Conservation (phyloP, 92 coral and sea anemone species). For the Parazoanthus atlanticus region DNA sequence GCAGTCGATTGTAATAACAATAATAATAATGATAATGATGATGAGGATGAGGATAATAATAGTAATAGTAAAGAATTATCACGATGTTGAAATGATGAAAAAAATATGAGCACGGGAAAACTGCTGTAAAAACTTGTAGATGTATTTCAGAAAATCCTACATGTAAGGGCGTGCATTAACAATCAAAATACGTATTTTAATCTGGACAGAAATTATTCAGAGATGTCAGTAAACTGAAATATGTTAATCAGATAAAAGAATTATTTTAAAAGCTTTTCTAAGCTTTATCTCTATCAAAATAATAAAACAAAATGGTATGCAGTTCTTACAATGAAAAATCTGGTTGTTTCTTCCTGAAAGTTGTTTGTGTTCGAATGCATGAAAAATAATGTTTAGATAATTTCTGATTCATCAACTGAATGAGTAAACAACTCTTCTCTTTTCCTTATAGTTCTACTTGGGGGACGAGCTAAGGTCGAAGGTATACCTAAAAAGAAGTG, state of each 20-base stretch:
- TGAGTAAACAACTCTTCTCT: slow-evolving; percentile 32
- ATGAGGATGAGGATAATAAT: no score
- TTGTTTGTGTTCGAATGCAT: neutral
- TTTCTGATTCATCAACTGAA: slow-evolving; percentile 13
- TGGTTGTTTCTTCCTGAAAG: neutral
- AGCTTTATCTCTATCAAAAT: neutral
- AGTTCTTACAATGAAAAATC: neutral
- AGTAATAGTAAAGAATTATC: no score
- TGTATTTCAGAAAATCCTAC: neutral
- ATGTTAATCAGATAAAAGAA: no score
- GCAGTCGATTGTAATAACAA: neutral
- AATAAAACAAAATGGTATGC: neutral
- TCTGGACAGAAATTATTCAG: neutral
- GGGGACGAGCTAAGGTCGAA: slow-evolving; percentile 32
- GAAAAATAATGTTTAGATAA: neutral
- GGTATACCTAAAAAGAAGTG: slow-evolving; percentile 25
- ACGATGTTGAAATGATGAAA: neutral
- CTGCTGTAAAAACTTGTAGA: neutral
- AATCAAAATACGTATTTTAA: no score
- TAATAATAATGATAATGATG: no score
- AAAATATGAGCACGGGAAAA: neutral
- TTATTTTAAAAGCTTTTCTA: no score
- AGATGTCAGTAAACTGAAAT: neutral
- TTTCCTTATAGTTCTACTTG: slow-evolving; percentile 30
- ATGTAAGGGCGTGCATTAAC: no score